Evolutionary conservation across 2,113 vertebrate genomes (phyloP).

Genomic region (Hyperoodon ampullatus): DNA sequence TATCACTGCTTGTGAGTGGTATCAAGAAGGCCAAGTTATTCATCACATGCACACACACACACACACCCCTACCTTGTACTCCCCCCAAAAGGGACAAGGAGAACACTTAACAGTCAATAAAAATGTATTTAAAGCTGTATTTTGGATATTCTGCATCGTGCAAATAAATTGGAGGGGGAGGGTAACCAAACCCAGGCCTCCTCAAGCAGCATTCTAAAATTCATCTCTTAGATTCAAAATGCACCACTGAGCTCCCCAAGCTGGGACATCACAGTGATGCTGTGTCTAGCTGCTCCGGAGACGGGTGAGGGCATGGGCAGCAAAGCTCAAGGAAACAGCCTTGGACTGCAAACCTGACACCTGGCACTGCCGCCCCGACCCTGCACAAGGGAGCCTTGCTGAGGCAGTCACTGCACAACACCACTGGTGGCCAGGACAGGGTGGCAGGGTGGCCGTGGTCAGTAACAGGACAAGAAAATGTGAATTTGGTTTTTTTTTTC

Average conservation of each 20-base stretch:
- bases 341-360: not conserved
- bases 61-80: not conserved
- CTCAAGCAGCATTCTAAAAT: not conserved
- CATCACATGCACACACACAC: not conserved
- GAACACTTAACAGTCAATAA: not conserved
- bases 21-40: not conserved
- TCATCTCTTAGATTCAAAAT: not conserved
- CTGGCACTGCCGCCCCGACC: accelerated
- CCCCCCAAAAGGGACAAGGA: not conserved
- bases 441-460: too few species aligned
- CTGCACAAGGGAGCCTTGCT: accelerated
- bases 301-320: accelerated
- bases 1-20: not conserved
- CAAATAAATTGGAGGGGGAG: not conserved
- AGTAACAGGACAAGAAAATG: not conserved
- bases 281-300: not conserved
- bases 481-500: not conserved
- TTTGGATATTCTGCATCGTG: too few species aligned
- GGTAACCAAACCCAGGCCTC: not conserved
- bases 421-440: not conserved
- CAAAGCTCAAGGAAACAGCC: not conserved
- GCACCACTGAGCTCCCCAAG: not conserved
- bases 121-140: not conserved
- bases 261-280: accelerated
- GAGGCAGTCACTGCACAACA: not conserved